A percentile compares a stretch with the other conserved stretches of the same genome.
Evolutionary conservation across 2,888 invertebrate species (phyloP).

Genomic region (Caenorhabditis sinica): DNA sequence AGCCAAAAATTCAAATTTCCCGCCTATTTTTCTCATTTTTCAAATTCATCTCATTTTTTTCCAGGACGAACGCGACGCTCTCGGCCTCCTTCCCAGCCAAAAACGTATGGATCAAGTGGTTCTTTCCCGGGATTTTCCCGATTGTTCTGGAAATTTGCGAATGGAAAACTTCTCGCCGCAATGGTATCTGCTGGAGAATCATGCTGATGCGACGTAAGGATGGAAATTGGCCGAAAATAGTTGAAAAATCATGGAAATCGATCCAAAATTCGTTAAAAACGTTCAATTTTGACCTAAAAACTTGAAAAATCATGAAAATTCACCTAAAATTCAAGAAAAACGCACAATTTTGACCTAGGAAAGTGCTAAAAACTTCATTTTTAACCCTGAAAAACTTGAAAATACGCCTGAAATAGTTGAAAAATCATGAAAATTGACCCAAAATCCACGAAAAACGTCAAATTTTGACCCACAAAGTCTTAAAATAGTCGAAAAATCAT

Average conservation of each 20-base stretch:
- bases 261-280: not conserved
- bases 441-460: too few relatives aligned
- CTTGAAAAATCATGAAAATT: not conserved
- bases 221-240: conserved; percentile 2
- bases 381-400: too few relatives aligned
- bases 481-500: too few relatives aligned
- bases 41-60: conserved; percentile 18
- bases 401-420: too few relatives aligned
- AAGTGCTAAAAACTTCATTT: too few relatives aligned
- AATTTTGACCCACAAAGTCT: too few relatives aligned
- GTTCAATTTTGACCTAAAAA: not conserved
- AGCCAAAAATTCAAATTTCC: conserved; percentile 14
- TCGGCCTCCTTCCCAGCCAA: conserved; percentile 75
- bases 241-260: not conserved
- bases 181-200: conserved; percentile 97
- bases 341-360: too few relatives aligned
- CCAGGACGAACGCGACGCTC: conserved; percentile 78
- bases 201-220: conserved; percentile 89
- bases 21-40: conserved; percentile 73
- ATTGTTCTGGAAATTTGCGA: conserved; percentile 89
- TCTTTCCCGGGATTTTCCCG: conserved; percentile 69
- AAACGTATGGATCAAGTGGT: conserved; percentile 73
- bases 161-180: conserved; percentile 95
- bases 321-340: too few relatives aligned
- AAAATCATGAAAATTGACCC: too few relatives aligned